Conservation (phyloP, 1,140 invertebrate species). For the Pseudomyrmex dendroicus region DNA sequence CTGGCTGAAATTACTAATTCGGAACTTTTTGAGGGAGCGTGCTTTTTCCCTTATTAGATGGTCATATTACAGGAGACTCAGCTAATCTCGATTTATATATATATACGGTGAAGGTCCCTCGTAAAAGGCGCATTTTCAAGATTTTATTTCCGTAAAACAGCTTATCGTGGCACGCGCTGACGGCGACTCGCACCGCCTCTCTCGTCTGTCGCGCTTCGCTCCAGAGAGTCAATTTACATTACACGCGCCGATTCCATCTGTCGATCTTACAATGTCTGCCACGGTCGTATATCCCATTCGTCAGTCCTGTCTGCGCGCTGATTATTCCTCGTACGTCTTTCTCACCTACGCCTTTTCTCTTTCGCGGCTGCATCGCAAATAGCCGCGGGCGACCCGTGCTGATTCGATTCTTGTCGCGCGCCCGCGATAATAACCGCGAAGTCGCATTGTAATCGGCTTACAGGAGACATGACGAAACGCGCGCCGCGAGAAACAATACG, state of each 20-base stretch:
- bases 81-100: slow-evolving; percentile 32
- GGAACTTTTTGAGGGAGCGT: neutral
- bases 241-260: slow-evolving; percentile 74
- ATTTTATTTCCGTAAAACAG: slow-evolving; percentile 21
- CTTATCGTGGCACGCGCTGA: slow-evolving; percentile 42
- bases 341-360: slow-evolving; percentile 15
- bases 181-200: slow-evolving; percentile 17
- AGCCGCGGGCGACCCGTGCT: slow-evolving; percentile 32
- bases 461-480: slow-evolving; percentile 11
- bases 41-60: no score
- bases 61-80: neutral
- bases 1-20: neutral
- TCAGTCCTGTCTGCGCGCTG: slow-evolving; percentile 72
- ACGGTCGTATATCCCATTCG: slow-evolving; percentile 66
- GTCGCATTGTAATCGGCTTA: slow-evolving; percentile 57
- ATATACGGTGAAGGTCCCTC: slow-evolving; percentile 3
- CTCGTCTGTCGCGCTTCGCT: neutral
- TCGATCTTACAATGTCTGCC: slow-evolving; percentile 73
- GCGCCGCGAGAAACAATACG: neutral
- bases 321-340: slow-evolving; percentile 67
- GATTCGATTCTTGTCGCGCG: slow-evolving; percentile 70
- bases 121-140: slow-evolving; percentile 34
- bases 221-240: slow-evolving; percentile 73
- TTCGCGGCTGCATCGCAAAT: slow-evolving; percentile 52
- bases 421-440: slow-evolving; percentile 61